These are phyloP conservation scores for Pluvianellus socialis DNA, from an alignment of 2,113 vertebrate genomes.

Conservation along the genomic window DNA sequence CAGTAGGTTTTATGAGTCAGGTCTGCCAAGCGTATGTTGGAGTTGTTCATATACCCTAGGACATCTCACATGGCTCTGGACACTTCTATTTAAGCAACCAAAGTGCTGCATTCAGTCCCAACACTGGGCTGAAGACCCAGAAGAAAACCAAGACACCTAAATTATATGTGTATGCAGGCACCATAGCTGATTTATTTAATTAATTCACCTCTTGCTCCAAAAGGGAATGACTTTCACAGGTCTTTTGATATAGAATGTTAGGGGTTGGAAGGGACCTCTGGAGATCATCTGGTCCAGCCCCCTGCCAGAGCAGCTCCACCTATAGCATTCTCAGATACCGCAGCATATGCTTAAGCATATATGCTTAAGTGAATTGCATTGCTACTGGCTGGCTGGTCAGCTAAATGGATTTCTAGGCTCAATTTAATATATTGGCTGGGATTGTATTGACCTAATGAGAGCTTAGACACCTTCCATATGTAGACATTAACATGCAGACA, in stretches of 20 bases:
- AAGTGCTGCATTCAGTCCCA: not conserved
- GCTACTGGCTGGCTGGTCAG: not conserved
- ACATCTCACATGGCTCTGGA: not conserved
- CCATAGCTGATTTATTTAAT: not conserved
- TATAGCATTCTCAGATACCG: not conserved
- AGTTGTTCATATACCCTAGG: accelerated
- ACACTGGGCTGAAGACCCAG: not conserved
- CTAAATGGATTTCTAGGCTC: not conserved
- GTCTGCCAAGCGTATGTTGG: not conserved
- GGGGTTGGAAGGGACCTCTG: too few relatives aligned
- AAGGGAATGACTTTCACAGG: not conserved
- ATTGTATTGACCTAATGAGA: not conserved
- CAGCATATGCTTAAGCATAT: not conserved
- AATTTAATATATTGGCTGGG: not conserved
- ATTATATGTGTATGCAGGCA: not conserved
- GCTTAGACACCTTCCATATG: not conserved
- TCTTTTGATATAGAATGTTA: not conserved
- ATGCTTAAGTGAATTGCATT: not conserved
- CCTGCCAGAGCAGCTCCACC: too few relatives aligned
- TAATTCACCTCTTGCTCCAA: not conserved
- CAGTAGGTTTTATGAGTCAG: not conserved
- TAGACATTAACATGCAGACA: not conserved
- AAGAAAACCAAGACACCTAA: not conserved
- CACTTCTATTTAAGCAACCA: not conserved
- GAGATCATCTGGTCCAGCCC: too few relatives aligned